Evolutionary conservation across 2,888 invertebrate genomes (phyloP), one percentile per base, ranked within the genome.

Genomic region (Microctonus brassicae): DNA sequence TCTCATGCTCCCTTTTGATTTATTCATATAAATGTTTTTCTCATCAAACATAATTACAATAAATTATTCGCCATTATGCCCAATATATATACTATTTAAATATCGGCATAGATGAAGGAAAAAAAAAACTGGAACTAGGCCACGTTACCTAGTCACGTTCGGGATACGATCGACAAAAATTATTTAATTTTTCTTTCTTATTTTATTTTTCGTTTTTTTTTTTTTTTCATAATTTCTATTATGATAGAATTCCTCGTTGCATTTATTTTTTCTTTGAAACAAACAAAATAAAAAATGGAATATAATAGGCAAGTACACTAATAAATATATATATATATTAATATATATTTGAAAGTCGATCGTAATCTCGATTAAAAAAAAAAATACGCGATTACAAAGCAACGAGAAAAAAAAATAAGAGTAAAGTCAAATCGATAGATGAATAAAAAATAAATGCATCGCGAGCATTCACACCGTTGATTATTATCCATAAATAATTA

Each of bases 101-200:
- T 22, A 66, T 57, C 62, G 53, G 61, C 33, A 22, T 61, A 52
- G 36, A 55, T 36, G 22, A 13, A 66, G 53, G 10, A 36, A 36
- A 36, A 39, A 47, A 47, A 47, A 47, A 47, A 20, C 42, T 47
- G 20, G 47, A 47, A 47, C 47, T 47, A 47, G 47, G 70, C 62
- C 71, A 73, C 73, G 73, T 75, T 71, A 69, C 75, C 75, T 75
- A 75, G 75, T 73, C 73, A 75, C 61, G 76, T 73, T 73, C 69
- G 73, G 24, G 62, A 69, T 72, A 63, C 75, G 76, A 70, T 64
- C 74, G 75, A 75, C n/a, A 9, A 52, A 52, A 66, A 68, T 72
- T 60, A 72, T 26, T 72, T 57, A 57, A 36, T 64, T 57, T 57
- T 34, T 20, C 9, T 17, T 26, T 53, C 2, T 34, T 24, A 22